Conservation (phyloP, 92 coral and sea anemone genomes). For the Virgularia gustaviana region DNA sequence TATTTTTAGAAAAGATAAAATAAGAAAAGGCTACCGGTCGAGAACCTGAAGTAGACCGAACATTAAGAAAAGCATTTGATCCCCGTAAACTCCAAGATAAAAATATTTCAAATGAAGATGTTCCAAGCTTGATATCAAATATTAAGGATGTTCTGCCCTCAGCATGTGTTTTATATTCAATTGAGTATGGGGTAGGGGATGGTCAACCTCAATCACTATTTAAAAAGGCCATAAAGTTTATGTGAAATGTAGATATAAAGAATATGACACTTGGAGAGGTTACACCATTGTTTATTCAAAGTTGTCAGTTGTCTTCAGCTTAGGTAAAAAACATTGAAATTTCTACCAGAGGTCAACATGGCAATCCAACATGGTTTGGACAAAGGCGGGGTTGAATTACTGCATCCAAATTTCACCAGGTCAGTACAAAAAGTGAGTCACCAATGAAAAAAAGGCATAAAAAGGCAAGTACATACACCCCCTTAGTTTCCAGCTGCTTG, state of each 20-base stretch:
- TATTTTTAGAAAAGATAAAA: constrained; percentile 3
- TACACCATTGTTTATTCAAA: constrained; percentile 30
- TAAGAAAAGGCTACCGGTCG: not conserved
- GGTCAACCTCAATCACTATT: constrained; percentile 39
- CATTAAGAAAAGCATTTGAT: constrained; percentile 31
- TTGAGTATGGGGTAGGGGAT: constrained; percentile 30
- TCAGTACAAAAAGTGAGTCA: not conserved
- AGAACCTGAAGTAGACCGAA: not conserved
- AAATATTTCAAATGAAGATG: constrained; percentile 30
- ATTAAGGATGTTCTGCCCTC: constrained; percentile 32
- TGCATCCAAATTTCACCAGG: constrained; percentile 4
- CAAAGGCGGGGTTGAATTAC: not conserved
- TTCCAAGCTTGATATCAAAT: constrained; percentile 27
- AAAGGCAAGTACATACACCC: not conserved
- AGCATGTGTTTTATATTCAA: constrained; percentile 48
- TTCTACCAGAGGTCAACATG: constrained; percentile 43
- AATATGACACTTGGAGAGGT: constrained; percentile 10
- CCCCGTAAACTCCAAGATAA: constrained; percentile 31
- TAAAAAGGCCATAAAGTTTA: constrained; percentile 39
- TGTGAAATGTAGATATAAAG: constrained; percentile 29
- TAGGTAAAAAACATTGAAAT: constrained; percentile 11
- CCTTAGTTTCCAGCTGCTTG: not conserved
- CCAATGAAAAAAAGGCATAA: not conserved
- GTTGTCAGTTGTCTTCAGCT: constrained; percentile 15
- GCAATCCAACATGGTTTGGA: no score